phyloP scores from a whole-genome alignment of 2,888 invertebrate genomes.

The Epistrophe grossulariae region DNA sequence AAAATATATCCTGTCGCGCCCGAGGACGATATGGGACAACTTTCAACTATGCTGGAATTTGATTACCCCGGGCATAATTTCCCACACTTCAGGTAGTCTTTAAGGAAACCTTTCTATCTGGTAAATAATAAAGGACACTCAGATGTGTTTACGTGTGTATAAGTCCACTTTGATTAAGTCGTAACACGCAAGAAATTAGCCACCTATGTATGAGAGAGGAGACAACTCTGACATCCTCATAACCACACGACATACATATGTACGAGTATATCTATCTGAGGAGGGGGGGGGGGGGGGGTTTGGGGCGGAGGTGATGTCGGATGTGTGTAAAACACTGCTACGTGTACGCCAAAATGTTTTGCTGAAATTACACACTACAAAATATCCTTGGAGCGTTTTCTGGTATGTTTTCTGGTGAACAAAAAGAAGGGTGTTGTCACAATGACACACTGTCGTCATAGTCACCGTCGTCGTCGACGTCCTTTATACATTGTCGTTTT shows the following conservation, averaged over 20 bases:
- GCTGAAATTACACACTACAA: conserved; percentile 59
- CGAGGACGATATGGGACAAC: conserved; percentile 26
- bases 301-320: neutral
- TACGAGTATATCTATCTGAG: no score
- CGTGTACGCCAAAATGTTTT: conserved; percentile 36
- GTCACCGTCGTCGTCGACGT: conserved; percentile 45
- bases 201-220: conserved; percentile 45
- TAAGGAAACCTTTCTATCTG: conserved; percentile 30
- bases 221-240: conserved; percentile 28
- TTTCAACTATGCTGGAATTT: conserved; percentile 42
- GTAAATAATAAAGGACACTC: conserved; percentile 67
- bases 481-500: conserved; percentile 29
- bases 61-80: conserved; percentile 42
- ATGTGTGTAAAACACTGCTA: conserved; percentile 45
- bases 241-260: conserved; percentile 13
- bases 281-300: no score
- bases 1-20: conserved; percentile 25
- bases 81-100: conserved; percentile 63
- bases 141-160: conserved; percentile 66
- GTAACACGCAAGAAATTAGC: conserved; percentile 71
- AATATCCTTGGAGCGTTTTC: conserved; percentile 31
- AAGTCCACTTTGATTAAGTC: conserved; percentile 72
- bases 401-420: conserved; percentile 10
- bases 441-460: conserved; percentile 48
- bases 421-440: conserved; percentile 37